phyloP scores from a whole-genome alignment of 2,888 invertebrate species.

The Boloria selene region DNA sequence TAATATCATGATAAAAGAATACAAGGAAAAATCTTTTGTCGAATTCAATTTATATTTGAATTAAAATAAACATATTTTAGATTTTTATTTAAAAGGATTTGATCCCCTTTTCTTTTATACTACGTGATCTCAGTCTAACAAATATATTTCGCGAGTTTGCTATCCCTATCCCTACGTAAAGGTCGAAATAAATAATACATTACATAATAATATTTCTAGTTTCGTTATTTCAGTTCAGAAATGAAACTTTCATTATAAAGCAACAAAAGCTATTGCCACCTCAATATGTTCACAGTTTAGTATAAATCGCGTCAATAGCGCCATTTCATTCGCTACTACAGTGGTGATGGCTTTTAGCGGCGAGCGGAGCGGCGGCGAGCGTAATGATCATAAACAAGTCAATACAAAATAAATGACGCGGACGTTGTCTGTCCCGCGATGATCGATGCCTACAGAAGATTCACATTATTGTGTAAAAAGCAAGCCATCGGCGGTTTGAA shows the following conservation, averaged over 20 bases:
- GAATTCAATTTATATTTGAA: background rate
- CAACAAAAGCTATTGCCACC: too few species aligned
- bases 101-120: too few species aligned
- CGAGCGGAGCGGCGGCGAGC: background rate
- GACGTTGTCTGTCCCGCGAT: slow-evolving; percentile 3
- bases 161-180: background rate
- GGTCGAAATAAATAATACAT: background rate
- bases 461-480: too few species aligned
- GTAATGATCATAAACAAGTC: slow-evolving; percentile 19
- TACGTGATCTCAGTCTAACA: too few species aligned
- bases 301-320: slow-evolving; percentile 1
- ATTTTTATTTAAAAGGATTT: too few species aligned
- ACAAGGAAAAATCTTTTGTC: background rate
- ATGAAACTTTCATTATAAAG: too few species aligned
- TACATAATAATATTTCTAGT: too few species aligned
- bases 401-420: background rate
- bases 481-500: too few species aligned
- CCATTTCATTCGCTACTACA: background rate
- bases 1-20: too few species aligned
- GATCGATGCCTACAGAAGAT: slow-evolving; percentile 1
- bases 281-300: background rate
- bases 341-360: background rate
- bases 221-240: too few species aligned
- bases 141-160: background rate
- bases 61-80: too few species aligned